Conservation (phyloP, 2,888 invertebrate genomes). For the Tetanocera ferruginea region DNA sequence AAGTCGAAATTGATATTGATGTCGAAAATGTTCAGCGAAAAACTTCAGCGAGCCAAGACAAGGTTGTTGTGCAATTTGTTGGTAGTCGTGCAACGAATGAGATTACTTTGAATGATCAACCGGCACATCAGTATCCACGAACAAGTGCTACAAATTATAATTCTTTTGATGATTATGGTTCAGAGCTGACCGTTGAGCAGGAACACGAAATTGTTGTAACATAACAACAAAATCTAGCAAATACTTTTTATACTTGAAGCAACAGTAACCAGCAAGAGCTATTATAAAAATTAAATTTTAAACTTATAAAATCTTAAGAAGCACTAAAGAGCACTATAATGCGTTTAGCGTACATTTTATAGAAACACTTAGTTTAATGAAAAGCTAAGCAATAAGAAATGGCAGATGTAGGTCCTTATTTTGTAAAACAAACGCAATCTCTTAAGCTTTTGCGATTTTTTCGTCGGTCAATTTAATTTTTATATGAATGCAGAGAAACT, state of each 20-base stretch:
- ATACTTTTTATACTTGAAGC: background rate
- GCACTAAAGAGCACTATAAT: too few species aligned
- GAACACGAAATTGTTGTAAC: constrained; percentile 52
- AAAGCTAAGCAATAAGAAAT: too few species aligned
- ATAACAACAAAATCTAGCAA: constrained; percentile 35
- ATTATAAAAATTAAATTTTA: too few species aligned
- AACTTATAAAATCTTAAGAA: too few species aligned
- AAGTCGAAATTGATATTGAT: constrained; percentile 39
- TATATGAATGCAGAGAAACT: too few species aligned
- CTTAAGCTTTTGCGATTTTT: too few species aligned
- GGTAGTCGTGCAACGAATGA: constrained; percentile 15
- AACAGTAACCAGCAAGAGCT: too few species aligned
- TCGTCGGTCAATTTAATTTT: too few species aligned
- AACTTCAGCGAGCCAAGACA: background rate
- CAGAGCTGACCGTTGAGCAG: constrained; percentile 45
- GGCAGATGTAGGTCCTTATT: too few species aligned
- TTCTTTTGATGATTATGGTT: constrained; percentile 26
- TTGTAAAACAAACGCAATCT: too few species aligned
- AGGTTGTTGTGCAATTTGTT: constrained; percentile 29
- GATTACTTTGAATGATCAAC: constrained; percentile 2
- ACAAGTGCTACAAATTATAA: background rate
- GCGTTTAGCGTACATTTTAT: too few species aligned
- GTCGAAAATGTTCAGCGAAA: background rate
- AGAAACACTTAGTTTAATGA: too few species aligned
- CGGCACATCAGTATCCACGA: constrained; percentile 4